phyloP scores from a whole-genome alignment of 1,140 invertebrate species.

The Cyphomyrmex costatus region DNA sequence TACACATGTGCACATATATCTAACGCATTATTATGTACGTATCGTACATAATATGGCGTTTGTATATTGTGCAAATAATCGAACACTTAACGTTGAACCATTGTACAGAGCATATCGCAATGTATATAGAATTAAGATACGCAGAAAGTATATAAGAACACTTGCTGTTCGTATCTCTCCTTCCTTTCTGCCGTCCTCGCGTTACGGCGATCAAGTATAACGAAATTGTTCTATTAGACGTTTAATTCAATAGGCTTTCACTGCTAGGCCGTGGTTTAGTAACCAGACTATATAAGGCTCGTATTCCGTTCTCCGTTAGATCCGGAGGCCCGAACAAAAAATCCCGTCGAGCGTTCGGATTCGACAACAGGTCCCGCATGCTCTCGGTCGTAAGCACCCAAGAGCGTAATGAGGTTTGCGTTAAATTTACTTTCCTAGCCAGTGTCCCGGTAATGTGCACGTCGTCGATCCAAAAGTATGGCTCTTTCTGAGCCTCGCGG shows the following conservation, averaged over 20 bases:
- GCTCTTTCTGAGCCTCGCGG: constrained; percentile 88
- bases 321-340: constrained; percentile 89
- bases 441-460: constrained; percentile 93
- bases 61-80: constrained; percentile 58
- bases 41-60: constrained; percentile 49
- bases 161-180: constrained; percentile 5
- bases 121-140: constrained; percentile 41
- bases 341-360: constrained; percentile 76
- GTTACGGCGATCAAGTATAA: constrained; percentile 27
- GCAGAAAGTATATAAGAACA: constrained; percentile 41
- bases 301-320: constrained; percentile 85
- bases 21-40: constrained; percentile 41
- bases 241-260: constrained; percentile 75
- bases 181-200: not conserved
- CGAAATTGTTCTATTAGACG: constrained; percentile 32
- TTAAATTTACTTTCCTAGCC: constrained; percentile 88
- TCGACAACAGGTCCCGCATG: constrained; percentile 80
- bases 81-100: constrained; percentile 48
- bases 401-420: constrained; percentile 86
- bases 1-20: constrained; percentile 10
- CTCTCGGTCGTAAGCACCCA: constrained; percentile 85
- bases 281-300: constrained; percentile 84
- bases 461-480: constrained; percentile 96
- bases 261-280: constrained; percentile 74
- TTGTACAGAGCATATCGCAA: constrained; percentile 28